Base-by-base conservation (phyloP, 2,888 invertebrate species). In the Epinotia ramella region DNA sequence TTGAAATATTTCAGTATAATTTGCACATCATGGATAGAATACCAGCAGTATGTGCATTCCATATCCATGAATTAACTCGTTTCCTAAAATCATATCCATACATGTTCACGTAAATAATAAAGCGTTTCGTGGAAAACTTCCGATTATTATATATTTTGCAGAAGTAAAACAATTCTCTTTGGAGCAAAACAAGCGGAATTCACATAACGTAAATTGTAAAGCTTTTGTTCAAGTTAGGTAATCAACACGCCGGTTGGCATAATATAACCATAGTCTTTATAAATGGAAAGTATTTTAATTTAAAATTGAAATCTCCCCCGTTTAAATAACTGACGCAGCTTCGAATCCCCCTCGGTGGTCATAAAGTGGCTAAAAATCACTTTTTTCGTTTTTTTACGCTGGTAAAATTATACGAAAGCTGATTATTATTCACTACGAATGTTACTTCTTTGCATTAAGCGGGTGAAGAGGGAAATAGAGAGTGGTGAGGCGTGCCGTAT, bases 401-500 rank as follows among this genome's bases (percentile, higher is more conserved):
- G 57, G 57, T 67, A 76, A 66, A 76, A 67, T 76, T 60, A 73
- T 67, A 56, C 77, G 40, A 40, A 40, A 71, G 72, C 72, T 67
- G 73, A 77, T 77, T 77, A 73, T 77, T 71, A 77, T 77, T 77
- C 77, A 71, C 70, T 53, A 71, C 69, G 73, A 71, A 71, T 73
- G 66, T 74, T 74, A 72, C 70, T 73, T 77, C 73, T 73, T 76
- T 76, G 56, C 73, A 68, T 76, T 76, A 73, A 63, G 67, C 63
- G 72, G 64, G 67, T 65, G 68, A 70, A 76, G 75, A 76, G 77
- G 73, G 73, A 77, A 77, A 73, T 70, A 64, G 49, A 63, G 46
- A 77, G 81, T 77, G 78, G 56, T 33, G 73, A 65, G 67, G 62
- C 85, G 84, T 85, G 85, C 80, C 79, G 77, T 85, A 85, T 85